Percentiles rank a stretch among this genome's conserved stretches.
Conservation (phyloP, 2,113 vertebrate genomes). For the Anolis carolinensis region DNA sequence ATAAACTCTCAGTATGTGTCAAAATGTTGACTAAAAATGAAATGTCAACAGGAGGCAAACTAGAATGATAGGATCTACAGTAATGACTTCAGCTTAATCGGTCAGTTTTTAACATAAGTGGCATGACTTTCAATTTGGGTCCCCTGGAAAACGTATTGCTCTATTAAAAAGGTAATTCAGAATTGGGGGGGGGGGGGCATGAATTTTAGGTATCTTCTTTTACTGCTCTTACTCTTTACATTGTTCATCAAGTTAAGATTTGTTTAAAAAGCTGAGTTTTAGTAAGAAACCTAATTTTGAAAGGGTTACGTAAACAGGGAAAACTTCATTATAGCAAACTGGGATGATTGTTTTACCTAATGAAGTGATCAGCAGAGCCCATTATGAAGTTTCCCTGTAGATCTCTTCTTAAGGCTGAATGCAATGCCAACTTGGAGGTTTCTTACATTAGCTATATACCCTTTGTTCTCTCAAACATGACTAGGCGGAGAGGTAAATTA, state of each 20-base stretch:
- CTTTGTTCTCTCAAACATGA: constrained; percentile 16
- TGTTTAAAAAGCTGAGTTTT: neutral
- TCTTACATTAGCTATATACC: neutral
- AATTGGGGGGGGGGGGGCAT: neutral
- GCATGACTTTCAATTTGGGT: neutral
- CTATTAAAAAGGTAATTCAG: neutral
- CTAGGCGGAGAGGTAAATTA: neutral
- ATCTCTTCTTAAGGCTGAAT: constrained; percentile 15
- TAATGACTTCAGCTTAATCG: neutral
- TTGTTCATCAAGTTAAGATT: constrained; percentile 12
- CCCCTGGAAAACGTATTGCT: neutral
- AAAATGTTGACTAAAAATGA: neutral
- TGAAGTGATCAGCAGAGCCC: constrained; percentile 29
- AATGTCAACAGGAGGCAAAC: neutral
- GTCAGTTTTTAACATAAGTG: neutral
- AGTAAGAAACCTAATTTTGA: constrained; percentile 18
- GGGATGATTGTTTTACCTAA: constrained; percentile 11
- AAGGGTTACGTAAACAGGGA: constrained; percentile 15
- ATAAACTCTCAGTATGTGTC: neutral
- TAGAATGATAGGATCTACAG: neutral
- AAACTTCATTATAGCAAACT: constrained; percentile 26
- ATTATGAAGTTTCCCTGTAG: constrained; percentile 5
- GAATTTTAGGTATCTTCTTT: constrained; percentile 7
- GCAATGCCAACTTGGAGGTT: neutral
- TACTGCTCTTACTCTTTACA: neutral